Base-by-base conservation (phyloP, 2,113 vertebrate species). In the Seriola quinqueradiata region DNA sequence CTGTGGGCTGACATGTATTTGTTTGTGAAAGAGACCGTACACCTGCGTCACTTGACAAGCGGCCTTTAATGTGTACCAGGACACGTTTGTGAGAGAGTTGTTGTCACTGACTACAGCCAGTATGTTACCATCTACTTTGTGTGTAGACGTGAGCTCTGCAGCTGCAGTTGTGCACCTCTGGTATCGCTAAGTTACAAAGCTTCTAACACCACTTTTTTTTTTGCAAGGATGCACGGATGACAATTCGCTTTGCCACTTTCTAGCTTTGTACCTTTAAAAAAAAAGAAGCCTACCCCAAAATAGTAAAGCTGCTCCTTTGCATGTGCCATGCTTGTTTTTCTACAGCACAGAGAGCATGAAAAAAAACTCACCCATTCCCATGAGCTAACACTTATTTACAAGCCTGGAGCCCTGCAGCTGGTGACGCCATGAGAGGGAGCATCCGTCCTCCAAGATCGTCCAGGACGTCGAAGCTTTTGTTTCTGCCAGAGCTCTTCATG, bases 371-470 rank as follows among this genome's bases (percentile, higher is more conserved):
- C 14, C 21, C 16, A 25, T 44, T 77, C 55, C 69, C 64, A 14
- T 58, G 52, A 72, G 75, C 58, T 68, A 16, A 78, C 75, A 78
- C 69, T 78, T 79, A 68, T 57, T 79, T 84, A 75, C 59, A 50
- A 54, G 71, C 52, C 69, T 74, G 69, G 34, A 44, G 85, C 64
- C 8, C 7, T 61, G 54, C 46, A 82, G 38, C 36, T 67, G 52
- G 25, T 64, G 70, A 34, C 32, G 34, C 68, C 34, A 52, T 70
- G 21, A 72, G 78, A 38, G 32, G 75, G 40, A 52, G 32, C 42
- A 23, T 75, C 23, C 9, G 17, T 68, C 52, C 52, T 70, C 58
- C 25, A 8, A 17, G 42, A 81, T 40, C 44, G 54, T 63, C 2
- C 63, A 55, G 65, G 54, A 59, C 1, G 5, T 36, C 38, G 4